Percentiles rank a stretch among this genome's conserved stretches.
Conservation (phyloP, 2,888 invertebrate species). For the Cryptus viduatorius region DNA sequence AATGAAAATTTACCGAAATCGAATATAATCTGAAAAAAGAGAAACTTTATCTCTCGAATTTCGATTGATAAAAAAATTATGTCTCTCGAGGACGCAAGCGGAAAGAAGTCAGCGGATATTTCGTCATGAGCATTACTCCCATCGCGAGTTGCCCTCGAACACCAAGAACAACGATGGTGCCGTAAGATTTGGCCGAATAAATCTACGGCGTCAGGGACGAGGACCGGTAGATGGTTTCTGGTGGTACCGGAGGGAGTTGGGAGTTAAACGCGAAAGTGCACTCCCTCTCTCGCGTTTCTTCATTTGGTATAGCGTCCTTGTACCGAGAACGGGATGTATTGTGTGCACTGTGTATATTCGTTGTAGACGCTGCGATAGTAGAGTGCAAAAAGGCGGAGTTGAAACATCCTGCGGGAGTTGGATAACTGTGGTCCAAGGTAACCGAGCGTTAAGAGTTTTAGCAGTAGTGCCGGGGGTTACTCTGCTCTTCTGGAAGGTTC, state of each 20-base stretch:
- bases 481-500: conserved; percentile 23
- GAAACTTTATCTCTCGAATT: too few relatives aligned
- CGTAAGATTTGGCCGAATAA: conserved; percentile 60
- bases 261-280: conserved; percentile 52
- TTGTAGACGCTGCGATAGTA: conserved; percentile 19
- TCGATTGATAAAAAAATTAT: neutral
- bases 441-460: conserved; percentile 67
- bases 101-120: conserved; percentile 40
- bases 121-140: conserved; percentile 38
- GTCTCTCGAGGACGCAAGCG: neutral
- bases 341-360: conserved; percentile 2
- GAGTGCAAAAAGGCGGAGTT: conserved; percentile 58
- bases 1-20: too few relatives aligned
- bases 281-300: conserved; percentile 56
- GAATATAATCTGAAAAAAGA: too few relatives aligned
- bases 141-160: neutral
- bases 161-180: conserved; percentile 1
- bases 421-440: conserved; percentile 61
- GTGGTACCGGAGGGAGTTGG: neutral
- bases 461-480: conserved; percentile 31
- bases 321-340: conserved; percentile 30
- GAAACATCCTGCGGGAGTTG: conserved; percentile 55
- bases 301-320: conserved; percentile 19
- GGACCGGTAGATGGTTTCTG: neutral
- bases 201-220: conserved; percentile 37